phyloP scores from a whole-genome alignment of 2,113 vertebrate genomes.

The Chroicocephalus ridibundus region DNA sequence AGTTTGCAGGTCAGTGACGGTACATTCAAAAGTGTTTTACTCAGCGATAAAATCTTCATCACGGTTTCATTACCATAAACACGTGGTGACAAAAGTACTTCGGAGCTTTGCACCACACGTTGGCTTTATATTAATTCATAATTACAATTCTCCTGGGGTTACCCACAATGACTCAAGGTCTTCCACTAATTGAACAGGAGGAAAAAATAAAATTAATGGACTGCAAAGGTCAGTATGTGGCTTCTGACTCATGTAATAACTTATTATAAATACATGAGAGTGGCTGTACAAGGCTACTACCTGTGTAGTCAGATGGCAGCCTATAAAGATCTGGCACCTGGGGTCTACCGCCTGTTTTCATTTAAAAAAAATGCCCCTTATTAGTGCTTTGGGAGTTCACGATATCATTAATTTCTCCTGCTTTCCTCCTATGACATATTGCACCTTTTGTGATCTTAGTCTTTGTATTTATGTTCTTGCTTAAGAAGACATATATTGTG shows the following conservation, averaged over 20 bases:
- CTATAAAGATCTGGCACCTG: neutral
- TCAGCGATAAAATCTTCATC: conserved; percentile 50
- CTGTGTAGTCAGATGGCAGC: neutral
- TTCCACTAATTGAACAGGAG: conserved; percentile 61
- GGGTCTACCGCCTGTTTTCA: neutral
- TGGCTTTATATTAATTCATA: conserved; percentile 47
- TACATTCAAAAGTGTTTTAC: conserved; percentile 51
- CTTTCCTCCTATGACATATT: neutral
- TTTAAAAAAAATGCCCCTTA: neutral
- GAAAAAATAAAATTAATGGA: conserved; percentile 63
- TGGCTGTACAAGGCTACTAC: neutral
- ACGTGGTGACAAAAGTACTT: conserved; percentile 12
- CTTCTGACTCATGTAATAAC: conserved; percentile 13
- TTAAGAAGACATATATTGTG: neutral
- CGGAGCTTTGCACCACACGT: neutral
- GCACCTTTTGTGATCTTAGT: neutral
- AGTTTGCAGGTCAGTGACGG: conserved; percentile 43
- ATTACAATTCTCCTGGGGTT: conserved; percentile 31
- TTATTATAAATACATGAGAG: conserved; percentile 20
- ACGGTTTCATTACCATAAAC: conserved; percentile 50
- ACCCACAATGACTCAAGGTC: conserved; percentile 42
- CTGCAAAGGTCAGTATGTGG: conserved; percentile 48
- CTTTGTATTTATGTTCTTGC: neutral
- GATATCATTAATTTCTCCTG: neutral
- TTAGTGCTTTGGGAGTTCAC: neutral